Base-by-base conservation (phyloP, 2,113 vertebrate species). In the Eulemur rufifrons region DNA sequence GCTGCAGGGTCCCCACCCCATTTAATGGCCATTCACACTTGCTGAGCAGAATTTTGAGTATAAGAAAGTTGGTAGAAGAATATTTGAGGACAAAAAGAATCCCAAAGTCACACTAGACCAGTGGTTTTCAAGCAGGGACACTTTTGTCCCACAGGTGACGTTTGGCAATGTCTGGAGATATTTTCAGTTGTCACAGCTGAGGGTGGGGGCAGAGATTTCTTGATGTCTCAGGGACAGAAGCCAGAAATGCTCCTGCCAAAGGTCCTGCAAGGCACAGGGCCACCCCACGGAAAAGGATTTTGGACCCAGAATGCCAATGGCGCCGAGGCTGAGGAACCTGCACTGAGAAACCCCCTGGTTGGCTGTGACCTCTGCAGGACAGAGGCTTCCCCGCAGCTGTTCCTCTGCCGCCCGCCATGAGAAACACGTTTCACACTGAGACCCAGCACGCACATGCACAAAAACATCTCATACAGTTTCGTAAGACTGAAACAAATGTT, bases 81-180 rank as follows among this genome's bases (percentile, higher is more conserved):
- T 12, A 17, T 14, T 6, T 17, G 17, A 42, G 52, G 34, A 10
- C 47, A 4, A 54, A 42, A 32, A 47, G 50, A 66, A 32, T 5
- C 68, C 42, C 25, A 23, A 29, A 9, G 9, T 69, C 12, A 56
- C 64, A 17, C 4, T 8, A 39, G 50, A 23, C 47, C 82, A 54
- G 14, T 11, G 34, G 34, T 27, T 32, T 27, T 71, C 8, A 32
- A 17, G 10, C 37, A 6, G 63, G 37, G 15, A 18, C 63, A 63
- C 21, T 23, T 27, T 4, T 32, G 4, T 3, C 8, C 11, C 47
- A 10, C 0, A 0, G 0, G 8, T 5, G 39, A n/a, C 50, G 54
- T 32, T 2, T 42, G 69, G 18, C 18, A 39, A 61, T 7, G 32
- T 47, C 21, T 14, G 23, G 29, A 68, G 50, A 8, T 15, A 42